Percentiles rank a stretch among this genome's conserved stretches.
These are phyloP conservation scores for Drosophila pandora DNA, from an alignment of 1,140 invertebrate species.

Conservation along the genomic window DNA sequence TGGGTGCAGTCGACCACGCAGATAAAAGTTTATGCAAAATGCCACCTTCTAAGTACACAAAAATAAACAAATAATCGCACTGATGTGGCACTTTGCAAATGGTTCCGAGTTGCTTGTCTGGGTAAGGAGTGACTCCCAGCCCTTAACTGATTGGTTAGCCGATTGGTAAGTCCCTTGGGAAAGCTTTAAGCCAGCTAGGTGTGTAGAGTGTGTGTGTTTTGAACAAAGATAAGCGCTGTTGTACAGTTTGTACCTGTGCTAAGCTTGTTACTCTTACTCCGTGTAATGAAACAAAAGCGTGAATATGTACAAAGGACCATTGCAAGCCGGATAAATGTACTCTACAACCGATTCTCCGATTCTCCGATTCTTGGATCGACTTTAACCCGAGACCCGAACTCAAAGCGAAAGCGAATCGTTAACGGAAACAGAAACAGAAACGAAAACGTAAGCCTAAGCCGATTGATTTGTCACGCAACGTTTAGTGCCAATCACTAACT, in stretches of 20 bases:
- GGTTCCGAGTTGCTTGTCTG: background rate
- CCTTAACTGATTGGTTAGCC: slow-evolving; percentile 11
- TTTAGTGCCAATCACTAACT: slow-evolving; percentile 63
- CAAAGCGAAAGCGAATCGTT: slow-evolving; percentile 6
- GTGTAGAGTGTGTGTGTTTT: slow-evolving; percentile 40
- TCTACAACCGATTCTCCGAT: slow-evolving; percentile 3
- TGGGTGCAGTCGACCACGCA: background rate
- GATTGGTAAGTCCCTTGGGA: background rate
- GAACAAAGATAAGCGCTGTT: slow-evolving; percentile 26
- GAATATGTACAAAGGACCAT: slow-evolving; percentile 53
- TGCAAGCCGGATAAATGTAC: slow-evolving; percentile 31
- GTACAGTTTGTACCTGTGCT: slow-evolving; percentile 42
- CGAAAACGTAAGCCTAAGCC: slow-evolving; percentile 71
- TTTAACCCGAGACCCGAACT: background rate
- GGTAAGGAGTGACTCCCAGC: background rate
- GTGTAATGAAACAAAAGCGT: slow-evolving; percentile 49
- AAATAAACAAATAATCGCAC: too few species aligned
- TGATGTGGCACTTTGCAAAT: too few species aligned
- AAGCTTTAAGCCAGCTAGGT: slow-evolving; percentile 16
- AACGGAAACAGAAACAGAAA: slow-evolving; percentile 39
- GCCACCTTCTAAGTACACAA: background rate
- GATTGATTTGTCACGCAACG: slow-evolving; percentile 80
- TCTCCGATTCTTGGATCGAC: background rate
- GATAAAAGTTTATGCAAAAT: background rate
- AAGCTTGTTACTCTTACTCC: slow-evolving; percentile 36